Evolutionary conservation across 2,888 invertebrate genomes (phyloP).

Genomic region (Camptogramma bilineatum): DNA sequence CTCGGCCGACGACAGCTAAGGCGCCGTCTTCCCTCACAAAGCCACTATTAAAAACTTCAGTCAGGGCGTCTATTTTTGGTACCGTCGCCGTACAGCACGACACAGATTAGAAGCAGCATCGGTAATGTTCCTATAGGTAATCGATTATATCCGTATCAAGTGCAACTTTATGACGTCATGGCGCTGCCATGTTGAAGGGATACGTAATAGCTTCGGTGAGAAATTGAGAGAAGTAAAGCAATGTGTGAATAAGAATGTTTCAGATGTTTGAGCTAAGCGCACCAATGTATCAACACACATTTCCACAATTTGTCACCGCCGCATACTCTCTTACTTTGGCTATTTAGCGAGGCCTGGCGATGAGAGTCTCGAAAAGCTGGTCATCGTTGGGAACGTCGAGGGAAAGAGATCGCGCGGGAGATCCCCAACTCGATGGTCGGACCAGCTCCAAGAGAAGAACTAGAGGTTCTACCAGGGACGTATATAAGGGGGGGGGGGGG

Average conservation of each 20-base stretch:
- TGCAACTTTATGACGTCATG: neutral
- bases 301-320: too few species aligned
- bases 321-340: too few species aligned
- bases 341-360: too few species aligned
- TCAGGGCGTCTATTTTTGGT: constrained; percentile 79
- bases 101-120: neutral
- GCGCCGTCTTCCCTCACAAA: constrained; percentile 67
- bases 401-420: too few species aligned
- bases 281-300: too few species aligned
- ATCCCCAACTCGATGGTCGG: too few species aligned
- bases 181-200: neutral
- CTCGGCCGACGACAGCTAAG: constrained; percentile 64
- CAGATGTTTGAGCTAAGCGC: too few species aligned
- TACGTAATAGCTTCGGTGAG: neutral
- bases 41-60: constrained; percentile 79
- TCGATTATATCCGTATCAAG: neutral
- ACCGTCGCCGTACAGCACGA: constrained; percentile 47
- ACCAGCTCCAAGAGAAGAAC: too few species aligned
- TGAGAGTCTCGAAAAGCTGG: too few species aligned
- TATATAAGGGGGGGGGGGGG: too few species aligned
- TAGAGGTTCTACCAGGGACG: too few species aligned
- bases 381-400: too few species aligned
- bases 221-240: neutral
- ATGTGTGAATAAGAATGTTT: neutral
- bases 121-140: neutral